phyloP scores from a whole-genome alignment of 2,888 invertebrate species.

The Heliconius cydno region DNA sequence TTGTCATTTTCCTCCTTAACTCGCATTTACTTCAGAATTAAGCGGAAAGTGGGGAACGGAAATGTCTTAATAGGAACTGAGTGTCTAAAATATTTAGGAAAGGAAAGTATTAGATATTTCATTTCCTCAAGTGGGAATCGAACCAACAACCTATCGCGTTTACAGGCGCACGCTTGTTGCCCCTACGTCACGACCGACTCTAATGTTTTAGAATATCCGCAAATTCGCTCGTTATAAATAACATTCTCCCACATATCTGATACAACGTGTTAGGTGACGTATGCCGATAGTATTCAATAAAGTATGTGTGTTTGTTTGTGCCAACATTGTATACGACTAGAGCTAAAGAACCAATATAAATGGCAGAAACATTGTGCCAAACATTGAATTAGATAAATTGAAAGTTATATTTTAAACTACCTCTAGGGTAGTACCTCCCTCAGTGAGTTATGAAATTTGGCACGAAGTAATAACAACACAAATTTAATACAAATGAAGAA shows the following conservation, averaged over 20 bases:
- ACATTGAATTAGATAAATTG: not conserved
- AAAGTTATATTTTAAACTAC: not conserved
- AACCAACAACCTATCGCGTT: not conserved
- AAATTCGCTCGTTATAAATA: constrained; percentile 12
- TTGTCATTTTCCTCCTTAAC: no score
- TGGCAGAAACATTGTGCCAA: constrained; percentile 9
- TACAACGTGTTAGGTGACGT: constrained; percentile 20
- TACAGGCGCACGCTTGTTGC: no score
- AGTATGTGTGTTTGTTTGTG: constrained; percentile 7
- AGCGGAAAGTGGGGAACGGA: no score
- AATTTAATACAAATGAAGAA: no score
- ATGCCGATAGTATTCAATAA: constrained; percentile 18
- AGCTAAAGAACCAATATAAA: constrained; percentile 3
- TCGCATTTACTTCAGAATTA: no score
- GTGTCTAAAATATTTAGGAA: no score
- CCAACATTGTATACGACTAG: constrained; percentile 13
- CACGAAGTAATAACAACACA: no score
- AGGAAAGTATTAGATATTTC: not conserved
- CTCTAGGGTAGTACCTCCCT: no score
- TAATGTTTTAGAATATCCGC: not conserved
- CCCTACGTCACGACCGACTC: not conserved
- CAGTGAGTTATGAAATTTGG: no score
- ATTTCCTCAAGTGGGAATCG: not conserved
- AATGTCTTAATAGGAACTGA: no score
- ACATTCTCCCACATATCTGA: not conserved